Percentiles rank a stretch among this genome's conserved stretches.
phyloP scores from a whole-genome alignment of 1,140 invertebrate genomes.

The Dufourea novaeangliae region DNA sequence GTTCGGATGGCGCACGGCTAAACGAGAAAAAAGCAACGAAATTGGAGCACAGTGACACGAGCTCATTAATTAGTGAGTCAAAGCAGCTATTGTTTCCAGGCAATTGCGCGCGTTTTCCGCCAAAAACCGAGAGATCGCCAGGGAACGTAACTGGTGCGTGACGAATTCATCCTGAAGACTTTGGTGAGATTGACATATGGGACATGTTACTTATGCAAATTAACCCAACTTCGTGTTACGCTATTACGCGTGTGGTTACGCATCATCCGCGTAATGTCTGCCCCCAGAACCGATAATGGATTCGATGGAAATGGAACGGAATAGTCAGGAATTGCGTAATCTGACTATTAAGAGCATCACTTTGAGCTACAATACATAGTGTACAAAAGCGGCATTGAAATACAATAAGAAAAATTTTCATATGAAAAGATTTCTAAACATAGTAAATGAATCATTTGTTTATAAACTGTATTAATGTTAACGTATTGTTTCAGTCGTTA shows the following conservation, averaged over 20 bases:
- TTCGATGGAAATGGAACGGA: slow-evolving; percentile 56
- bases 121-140: slow-evolving; percentile 38
- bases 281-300: slow-evolving; percentile 46
- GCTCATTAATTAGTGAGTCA: slow-evolving; percentile 67
- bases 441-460: too few species aligned
- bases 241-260: slow-evolving; percentile 40
- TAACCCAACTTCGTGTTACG: slow-evolving; percentile 50
- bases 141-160: slow-evolving; percentile 10
- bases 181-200: slow-evolving; percentile 41
- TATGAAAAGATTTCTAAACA: not conserved
- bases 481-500: too few species aligned
- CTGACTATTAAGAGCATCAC: not conserved
- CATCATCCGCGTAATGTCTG: slow-evolving; percentile 50
- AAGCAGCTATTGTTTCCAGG: slow-evolving; percentile 58
- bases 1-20: slow-evolving; percentile 4
- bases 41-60: slow-evolving; percentile 2
- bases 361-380: not conserved
- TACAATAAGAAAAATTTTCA: not conserved
- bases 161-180: slow-evolving; percentile 46
- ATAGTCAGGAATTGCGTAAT: slow-evolving; percentile 47
- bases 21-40: slow-evolving; percentile 10
- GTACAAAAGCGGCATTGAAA: not conserved
- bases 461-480: too few species aligned
- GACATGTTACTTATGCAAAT: slow-evolving; percentile 57
- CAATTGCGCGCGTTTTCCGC: slow-evolving; percentile 56